These are phyloP conservation scores for Nothoprocta perdicaria DNA, from an alignment of 2,113 vertebrate genomes.

Conservation along the genomic window DNA sequence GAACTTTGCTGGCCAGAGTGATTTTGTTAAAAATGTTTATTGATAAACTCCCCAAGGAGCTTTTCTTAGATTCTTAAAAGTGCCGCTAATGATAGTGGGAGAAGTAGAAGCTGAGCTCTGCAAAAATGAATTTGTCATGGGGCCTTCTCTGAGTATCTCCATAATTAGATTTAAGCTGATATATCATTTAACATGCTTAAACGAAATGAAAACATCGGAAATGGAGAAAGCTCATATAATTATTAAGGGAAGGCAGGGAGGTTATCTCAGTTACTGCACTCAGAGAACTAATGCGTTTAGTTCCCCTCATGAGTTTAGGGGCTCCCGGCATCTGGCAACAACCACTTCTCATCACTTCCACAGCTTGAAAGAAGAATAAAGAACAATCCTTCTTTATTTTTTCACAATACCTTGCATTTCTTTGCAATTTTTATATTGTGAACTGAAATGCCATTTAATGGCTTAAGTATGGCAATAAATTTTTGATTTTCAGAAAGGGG, in stretches of 20 bases:
- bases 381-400: neutral
- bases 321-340: neutral
- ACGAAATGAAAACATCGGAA: neutral
- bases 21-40: neutral
- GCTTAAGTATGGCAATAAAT: neutral
- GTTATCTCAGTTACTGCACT: fast-evolving
- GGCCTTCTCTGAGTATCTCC: neutral
- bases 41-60: no score
- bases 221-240: fast-evolving
- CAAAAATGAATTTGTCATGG: neutral
- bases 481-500: neutral
- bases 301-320: neutral
- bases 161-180: fast-evolving
- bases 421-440: neutral
- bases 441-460: neutral
- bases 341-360: fast-evolving
- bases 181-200: fast-evolving
- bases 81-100: neutral
- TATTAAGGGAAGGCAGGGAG: neutral
- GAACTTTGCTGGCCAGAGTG: neutral
- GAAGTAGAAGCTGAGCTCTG: neutral
- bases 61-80: no score
- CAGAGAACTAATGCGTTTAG: neutral
- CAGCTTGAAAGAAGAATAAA: neutral
- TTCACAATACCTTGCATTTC: neutral